A percentile compares a stretch with the other conserved stretches of the same genome.
phyloP scores from a whole-genome alignment of 2,797 vertebrate species.

The Melanotaenia boesemani region DNA sequence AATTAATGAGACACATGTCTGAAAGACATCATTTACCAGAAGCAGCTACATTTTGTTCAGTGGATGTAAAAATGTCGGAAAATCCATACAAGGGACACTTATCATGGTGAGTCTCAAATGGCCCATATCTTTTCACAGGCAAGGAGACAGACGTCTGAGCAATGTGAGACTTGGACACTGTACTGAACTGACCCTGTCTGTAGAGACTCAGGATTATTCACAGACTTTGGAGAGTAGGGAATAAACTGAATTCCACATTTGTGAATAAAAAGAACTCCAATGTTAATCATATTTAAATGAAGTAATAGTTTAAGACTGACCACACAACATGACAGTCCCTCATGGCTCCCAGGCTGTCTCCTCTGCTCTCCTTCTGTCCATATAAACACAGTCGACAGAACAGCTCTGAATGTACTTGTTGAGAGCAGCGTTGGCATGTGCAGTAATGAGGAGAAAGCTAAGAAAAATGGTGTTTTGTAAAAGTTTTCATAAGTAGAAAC shows the following conservation, averaged over 20 bases:
- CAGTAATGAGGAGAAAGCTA: background rate
- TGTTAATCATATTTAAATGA: constrained; percentile 65
- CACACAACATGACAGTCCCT: constrained; percentile 54
- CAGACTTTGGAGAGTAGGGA: constrained; percentile 39
- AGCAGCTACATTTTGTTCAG: constrained; percentile 68
- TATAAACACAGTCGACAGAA: constrained; percentile 17
- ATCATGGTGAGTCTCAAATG: constrained; percentile 68
- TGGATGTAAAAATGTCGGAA: constrained; percentile 79
- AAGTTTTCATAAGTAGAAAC: background rate
- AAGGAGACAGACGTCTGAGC: constrained; percentile 49
- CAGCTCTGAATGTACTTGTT: constrained; percentile 27
- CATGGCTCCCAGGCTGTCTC: constrained; percentile 42
- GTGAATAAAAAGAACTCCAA: constrained; percentile 55
- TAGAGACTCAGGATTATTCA: constrained; percentile 51
- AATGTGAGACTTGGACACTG: constrained; percentile 45
- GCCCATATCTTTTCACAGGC: constrained; percentile 64
- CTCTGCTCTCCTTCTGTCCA: constrained; percentile 27
- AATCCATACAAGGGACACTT: constrained; percentile 72
- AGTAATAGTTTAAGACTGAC: constrained; percentile 52
- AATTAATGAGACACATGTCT: constrained; percentile 60
- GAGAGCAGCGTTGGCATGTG: constrained; percentile 16
- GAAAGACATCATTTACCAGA: constrained; percentile 79
- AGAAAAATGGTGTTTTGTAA: background rate
- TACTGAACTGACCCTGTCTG: constrained; percentile 54
- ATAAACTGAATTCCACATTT: constrained; percentile 57